Percentiles rank a stretch among this genome's conserved stretches.
Conservation (phyloP, 2,888 invertebrate species). For the Gari tellinella region DNA sequence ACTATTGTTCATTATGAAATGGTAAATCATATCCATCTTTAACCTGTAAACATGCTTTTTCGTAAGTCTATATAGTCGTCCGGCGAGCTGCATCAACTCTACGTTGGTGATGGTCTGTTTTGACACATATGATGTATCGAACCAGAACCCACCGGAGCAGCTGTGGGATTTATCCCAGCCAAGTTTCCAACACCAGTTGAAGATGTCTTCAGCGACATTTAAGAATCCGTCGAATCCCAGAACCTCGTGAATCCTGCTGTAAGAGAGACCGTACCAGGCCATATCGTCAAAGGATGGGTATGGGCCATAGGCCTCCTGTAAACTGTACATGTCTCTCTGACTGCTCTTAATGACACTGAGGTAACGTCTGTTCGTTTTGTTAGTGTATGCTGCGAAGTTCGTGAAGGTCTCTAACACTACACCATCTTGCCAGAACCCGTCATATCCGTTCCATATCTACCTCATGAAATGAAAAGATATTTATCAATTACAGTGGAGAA, state of each 20-base stretch:
- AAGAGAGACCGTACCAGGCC: conserved; percentile 70
- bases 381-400: conserved; percentile 65
- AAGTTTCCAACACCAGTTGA: conserved; percentile 66
- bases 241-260: conserved; percentile 62
- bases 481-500: too few species aligned
- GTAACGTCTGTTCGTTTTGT: conserved; percentile 64
- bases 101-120: conserved; percentile 71
- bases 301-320: conserved; percentile 69
- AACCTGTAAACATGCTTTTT: conserved; percentile 41
- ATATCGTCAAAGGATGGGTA: conserved; percentile 72
- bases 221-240: conserved; percentile 54
- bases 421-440: conserved; percentile 75
- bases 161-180: conserved; percentile 62
- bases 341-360: conserved; percentile 48
- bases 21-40: conserved; percentile 54
- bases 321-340: conserved; percentile 57
- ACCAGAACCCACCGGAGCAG: conserved; percentile 70
- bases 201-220: conserved; percentile 57
- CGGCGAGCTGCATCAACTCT: conserved; percentile 59
- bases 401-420: conserved; percentile 64
- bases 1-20: conserved; percentile 58
- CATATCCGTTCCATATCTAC: conserved; percentile 72
- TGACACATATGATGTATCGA: conserved; percentile 56
- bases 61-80: conserved; percentile 61
- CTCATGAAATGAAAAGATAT: too few species aligned